Evolutionary conservation across 2,797 vertebrate species (phyloP).

Genomic region (Carapus acus): DNA sequence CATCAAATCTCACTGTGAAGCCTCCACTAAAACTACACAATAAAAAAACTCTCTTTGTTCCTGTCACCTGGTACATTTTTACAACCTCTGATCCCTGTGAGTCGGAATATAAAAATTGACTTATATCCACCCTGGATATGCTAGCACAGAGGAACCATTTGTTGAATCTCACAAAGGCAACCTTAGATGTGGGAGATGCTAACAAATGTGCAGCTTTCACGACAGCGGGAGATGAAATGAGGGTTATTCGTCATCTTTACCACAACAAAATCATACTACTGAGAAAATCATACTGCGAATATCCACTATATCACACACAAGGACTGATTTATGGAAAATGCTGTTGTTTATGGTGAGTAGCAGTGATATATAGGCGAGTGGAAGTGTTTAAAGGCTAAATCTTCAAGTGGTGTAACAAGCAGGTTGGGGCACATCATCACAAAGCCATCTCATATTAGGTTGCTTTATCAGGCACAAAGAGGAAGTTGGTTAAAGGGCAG

Average conservation of each 20-base stretch:
- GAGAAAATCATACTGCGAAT: too few relatives aligned
- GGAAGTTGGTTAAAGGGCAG: slow-evolving; percentile 6
- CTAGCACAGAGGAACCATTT: background rate
- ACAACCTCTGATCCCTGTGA: too few relatives aligned
- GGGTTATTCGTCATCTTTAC: background rate
- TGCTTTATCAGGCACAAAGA: background rate
- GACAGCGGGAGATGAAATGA: background rate
- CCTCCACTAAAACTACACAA: background rate
- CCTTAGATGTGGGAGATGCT: background rate
- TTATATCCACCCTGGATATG: background rate
- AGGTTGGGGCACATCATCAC: slow-evolving; percentile 1
- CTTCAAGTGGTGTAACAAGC: too few relatives aligned
- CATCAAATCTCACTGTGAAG: background rate
- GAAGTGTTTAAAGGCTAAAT: too few relatives aligned
- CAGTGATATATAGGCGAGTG: background rate
- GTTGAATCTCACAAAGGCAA: background rate
- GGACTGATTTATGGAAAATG: too few relatives aligned
- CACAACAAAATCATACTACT: background rate
- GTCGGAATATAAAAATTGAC: too few relatives aligned
- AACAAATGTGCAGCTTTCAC: background rate
- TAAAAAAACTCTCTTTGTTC: background rate
- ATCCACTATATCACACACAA: too few relatives aligned
- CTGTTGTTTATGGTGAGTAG: too few relatives aligned
- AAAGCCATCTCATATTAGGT: slow-evolving; percentile 8
- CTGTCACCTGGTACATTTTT: too few relatives aligned